Evolutionary conservation across 2,113 vertebrate genomes (phyloP).

Genomic region (Onychostruthus taczanowskii): DNA sequence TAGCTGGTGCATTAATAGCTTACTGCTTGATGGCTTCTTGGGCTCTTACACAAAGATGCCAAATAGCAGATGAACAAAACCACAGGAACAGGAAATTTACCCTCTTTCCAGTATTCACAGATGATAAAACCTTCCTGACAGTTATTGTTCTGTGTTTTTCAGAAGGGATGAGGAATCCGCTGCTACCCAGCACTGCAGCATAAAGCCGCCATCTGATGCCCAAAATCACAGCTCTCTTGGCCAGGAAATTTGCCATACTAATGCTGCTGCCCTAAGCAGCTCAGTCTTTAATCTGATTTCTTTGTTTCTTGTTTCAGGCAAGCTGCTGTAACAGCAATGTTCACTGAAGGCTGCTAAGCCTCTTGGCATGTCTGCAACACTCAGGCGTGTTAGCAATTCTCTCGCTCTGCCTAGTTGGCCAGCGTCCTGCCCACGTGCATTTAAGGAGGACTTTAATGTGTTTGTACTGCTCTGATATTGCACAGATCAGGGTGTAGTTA

Average conservation of each 20-base stretch:
- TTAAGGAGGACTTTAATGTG: neutral
- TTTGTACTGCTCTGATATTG: neutral
- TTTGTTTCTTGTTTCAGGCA: slow-evolving; percentile 29
- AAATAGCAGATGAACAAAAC: neutral
- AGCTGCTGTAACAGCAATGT: neutral
- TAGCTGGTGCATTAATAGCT: neutral
- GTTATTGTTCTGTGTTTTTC: neutral
- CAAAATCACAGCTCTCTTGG: neutral
- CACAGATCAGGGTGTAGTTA: neutral
- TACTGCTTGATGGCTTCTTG: neutral
- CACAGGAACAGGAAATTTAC: neutral
- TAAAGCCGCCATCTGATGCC: neutral
- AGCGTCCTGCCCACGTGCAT: neutral
- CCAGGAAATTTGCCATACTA: slow-evolving; percentile 11
- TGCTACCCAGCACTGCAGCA: neutral
- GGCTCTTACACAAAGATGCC: neutral
- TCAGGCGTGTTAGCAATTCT: neutral
- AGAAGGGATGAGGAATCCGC: neutral
- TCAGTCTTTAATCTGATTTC: slow-evolving; percentile 11
- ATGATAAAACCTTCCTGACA: slow-evolving; percentile 4
- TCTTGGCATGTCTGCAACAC: neutral
- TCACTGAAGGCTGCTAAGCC: neutral
- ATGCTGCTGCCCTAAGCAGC: slow-evolving; percentile 15
- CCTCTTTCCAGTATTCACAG: neutral
- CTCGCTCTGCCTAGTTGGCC: neutral